Percentiles rank a stretch among this genome's conserved stretches.
These are phyloP conservation scores for Cecidostiba fungosa DNA, from an alignment of 2,888 invertebrate genomes.

Conservation along the genomic window DNA sequence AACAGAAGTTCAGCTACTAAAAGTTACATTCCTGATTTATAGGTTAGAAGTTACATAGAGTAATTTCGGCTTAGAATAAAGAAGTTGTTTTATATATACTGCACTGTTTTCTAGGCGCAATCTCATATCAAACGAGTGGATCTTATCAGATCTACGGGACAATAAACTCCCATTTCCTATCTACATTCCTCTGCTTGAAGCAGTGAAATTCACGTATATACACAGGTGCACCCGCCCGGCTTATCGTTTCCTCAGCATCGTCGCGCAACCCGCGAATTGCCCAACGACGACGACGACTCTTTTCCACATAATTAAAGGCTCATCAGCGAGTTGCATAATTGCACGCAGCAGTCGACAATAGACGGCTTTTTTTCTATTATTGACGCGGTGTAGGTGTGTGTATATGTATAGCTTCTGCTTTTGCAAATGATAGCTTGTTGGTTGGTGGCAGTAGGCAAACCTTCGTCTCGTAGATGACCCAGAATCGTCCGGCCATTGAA, in stretches of 20 bases:
- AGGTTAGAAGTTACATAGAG: too few relatives aligned
- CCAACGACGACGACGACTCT: neutral
- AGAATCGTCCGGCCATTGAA: neutral
- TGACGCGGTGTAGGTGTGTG: neutral
- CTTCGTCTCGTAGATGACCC: neutral
- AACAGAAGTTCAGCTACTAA: too few relatives aligned
- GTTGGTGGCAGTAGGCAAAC: neutral
- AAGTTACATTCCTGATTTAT: too few relatives aligned
- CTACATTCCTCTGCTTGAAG: too few relatives aligned
- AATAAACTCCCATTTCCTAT: neutral
- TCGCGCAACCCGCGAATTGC: neutral
- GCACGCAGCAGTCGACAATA: conserved; percentile 14
- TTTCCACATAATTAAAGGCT: conserved; percentile 17
- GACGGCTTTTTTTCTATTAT: neutral
- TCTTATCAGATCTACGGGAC: too few relatives aligned
- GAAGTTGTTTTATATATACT: neutral
- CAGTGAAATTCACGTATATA: neutral
- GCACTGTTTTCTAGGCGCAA: neutral
- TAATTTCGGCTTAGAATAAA: neutral
- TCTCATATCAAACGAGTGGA: neutral
- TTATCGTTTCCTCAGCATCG: neutral
- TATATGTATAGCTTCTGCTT: conserved; percentile 1
- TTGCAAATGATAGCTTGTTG: conserved; percentile 9
- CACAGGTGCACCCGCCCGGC: neutral
- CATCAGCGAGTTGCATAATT: conserved; percentile 10